Conservation (phyloP, 2,888 invertebrate genomes). For the Melangyna quadrimaculata region DNA sequence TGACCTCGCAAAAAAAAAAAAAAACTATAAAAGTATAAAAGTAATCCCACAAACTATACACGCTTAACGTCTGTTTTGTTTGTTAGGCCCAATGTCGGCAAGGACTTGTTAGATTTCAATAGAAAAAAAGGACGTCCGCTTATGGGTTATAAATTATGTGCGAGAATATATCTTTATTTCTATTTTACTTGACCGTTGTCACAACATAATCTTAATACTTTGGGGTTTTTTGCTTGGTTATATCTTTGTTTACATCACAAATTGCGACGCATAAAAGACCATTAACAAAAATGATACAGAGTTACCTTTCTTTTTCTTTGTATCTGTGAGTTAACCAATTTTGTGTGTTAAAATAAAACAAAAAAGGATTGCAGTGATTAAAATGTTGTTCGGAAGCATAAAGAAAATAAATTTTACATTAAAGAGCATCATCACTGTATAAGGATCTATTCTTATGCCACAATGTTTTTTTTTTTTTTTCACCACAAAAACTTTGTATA, state of each 20-base stretch:
- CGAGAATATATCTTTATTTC: not conserved
- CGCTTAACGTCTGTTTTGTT: not conserved
- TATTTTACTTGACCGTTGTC: constrained; percentile 1
- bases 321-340: not conserved
- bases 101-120: not conserved
- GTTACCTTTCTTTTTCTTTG: not conserved
- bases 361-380: not conserved
- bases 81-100: not conserved
- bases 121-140: not conserved
- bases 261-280: not conserved
- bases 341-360: not conserved
- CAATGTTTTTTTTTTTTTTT: not conserved
- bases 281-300: not conserved
- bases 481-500: not conserved
- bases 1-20: not conserved
- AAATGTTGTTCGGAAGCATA: not conserved
- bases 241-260: not conserved
- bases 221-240: not conserved
- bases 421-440: not conserved
- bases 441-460: not conserved
- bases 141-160: not conserved
- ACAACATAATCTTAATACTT: constrained; percentile 19
- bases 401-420: not conserved
- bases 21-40: too few relatives aligned
- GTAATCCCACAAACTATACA: not conserved